These are phyloP conservation scores for Fregata magnificens DNA, from an alignment of 2,113 vertebrate genomes.

Conservation along the genomic window DNA sequence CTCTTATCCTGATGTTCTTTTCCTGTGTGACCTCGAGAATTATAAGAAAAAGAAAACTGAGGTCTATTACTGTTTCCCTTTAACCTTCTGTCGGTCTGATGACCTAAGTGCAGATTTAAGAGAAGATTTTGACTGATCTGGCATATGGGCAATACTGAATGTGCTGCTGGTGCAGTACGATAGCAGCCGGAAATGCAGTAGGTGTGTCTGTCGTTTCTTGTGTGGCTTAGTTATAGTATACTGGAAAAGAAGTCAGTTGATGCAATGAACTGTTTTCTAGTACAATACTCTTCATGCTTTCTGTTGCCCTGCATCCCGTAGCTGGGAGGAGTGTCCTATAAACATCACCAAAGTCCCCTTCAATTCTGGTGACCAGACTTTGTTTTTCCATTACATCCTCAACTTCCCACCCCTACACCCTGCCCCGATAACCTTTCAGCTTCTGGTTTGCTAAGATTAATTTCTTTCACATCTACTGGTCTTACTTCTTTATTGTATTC, in stretches of 20 bases:
- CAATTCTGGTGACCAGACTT: background rate
- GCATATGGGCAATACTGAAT: background rate
- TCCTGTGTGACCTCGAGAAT: background rate
- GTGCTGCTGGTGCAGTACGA: background rate
- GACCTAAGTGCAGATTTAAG: background rate
- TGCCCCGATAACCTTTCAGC: fast-evolving
- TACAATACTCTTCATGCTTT: background rate
- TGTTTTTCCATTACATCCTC: background rate
- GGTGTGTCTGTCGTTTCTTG: background rate
- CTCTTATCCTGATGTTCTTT: background rate
- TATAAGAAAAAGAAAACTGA: background rate
- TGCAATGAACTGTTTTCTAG: background rate
- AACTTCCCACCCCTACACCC: background rate
- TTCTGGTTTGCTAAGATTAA: background rate
- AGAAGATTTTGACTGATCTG: background rate
- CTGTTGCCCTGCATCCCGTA: background rate
- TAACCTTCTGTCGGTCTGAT: background rate
- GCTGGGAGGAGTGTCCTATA: background rate
- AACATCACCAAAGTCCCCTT: background rate
- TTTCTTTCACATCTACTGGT: background rate
- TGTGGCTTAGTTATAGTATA: background rate
- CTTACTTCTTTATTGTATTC: background rate
- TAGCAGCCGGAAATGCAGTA: background rate
- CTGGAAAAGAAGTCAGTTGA: background rate
- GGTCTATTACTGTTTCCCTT: background rate